A percentile compares a stretch with the other conserved stretches of the same genome.
These are phyloP conservation scores for Aphidius gifuensis DNA, from an alignment of 1,140 invertebrate genomes.

Conservation along the genomic window DNA sequence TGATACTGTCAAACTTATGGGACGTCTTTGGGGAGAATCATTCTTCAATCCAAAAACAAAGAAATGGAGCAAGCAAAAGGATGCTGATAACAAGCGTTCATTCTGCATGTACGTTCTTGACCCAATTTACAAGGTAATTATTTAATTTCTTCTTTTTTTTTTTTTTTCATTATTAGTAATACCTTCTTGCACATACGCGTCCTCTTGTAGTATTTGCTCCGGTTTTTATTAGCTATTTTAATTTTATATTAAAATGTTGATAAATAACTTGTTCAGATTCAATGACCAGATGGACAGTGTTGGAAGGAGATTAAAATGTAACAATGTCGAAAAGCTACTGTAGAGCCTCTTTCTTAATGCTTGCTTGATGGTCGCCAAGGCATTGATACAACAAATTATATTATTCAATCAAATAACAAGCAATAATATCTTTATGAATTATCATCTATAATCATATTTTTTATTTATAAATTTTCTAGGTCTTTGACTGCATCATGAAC, in stretches of 20 bases:
- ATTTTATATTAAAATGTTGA: too few species aligned
- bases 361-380: conserved; percentile 58
- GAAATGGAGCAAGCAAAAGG: conserved; percentile 95
- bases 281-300: conserved; percentile 54
- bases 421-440: too few species aligned
- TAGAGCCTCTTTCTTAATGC: conserved; percentile 69
- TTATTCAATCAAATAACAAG: background rate
- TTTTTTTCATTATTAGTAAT: background rate
- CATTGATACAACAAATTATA: conserved; percentile 35
- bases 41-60: conserved; percentile 97
- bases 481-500: conserved; percentile 98
- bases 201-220: conserved; percentile 46
- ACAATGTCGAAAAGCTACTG: conserved; percentile 58
- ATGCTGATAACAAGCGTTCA: conserved; percentile 88
- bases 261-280: conserved; percentile 31
- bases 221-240: conserved; percentile 24
- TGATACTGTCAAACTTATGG: conserved; percentile 96
- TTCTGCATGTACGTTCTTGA: conserved; percentile 99
- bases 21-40: conserved; percentile 94
- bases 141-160: conserved; percentile 10
- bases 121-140: conserved; percentile 91
- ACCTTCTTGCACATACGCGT: conserved; percentile 56
- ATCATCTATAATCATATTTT: too few species aligned
- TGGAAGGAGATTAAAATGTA: conserved; percentile 53
- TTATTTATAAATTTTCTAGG: conserved; percentile 37